Evolutionary conservation across 2,113 vertebrate species (phyloP).

Genomic region (Gila orcuttii): DNA sequence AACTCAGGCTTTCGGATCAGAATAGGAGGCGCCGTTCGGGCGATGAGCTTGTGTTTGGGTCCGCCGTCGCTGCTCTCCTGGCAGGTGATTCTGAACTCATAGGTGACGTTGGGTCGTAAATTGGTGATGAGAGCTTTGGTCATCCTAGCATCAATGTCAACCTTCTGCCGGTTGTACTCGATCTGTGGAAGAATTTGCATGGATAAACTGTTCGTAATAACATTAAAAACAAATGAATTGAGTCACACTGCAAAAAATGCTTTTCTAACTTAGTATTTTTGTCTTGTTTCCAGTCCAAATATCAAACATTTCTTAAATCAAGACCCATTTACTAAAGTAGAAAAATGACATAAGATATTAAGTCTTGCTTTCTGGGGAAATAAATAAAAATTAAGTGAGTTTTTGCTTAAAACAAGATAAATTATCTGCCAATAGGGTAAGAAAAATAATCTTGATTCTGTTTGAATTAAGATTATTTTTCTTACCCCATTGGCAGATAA

Average conservation of each 20-base stretch:
- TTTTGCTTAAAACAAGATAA: too few relatives aligned
- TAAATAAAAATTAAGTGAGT: too few relatives aligned
- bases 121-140: conserved; percentile 88
- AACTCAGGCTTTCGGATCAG: conserved; percentile 85
- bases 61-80: conserved; percentile 85
- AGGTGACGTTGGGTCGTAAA: conserved; percentile 87
- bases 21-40: conserved; percentile 87
- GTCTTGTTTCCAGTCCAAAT: too few relatives aligned
- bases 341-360: too few relatives aligned
- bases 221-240: background rate
- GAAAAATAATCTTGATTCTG: too few relatives aligned
- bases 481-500: too few relatives aligned
- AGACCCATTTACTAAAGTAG: too few relatives aligned
- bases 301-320: too few relatives aligned
- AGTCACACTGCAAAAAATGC: background rate
- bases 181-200: conserved; percentile 74
- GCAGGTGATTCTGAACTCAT: conserved; percentile 89
- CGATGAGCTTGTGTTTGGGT: conserved; percentile 85
- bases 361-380: too few relatives aligned
- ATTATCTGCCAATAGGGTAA: too few relatives aligned
- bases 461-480: too few relatives aligned
- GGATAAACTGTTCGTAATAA: background rate
- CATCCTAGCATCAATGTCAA: conserved; percentile 88
- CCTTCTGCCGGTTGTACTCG: conserved; percentile 88
- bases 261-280: too few relatives aligned